A percentile compares a stretch with the other conserved stretches of the same genome.
phyloP scores from a whole-genome alignment of 2,888 invertebrate genomes.

The Halictus ligatus region DNA sequence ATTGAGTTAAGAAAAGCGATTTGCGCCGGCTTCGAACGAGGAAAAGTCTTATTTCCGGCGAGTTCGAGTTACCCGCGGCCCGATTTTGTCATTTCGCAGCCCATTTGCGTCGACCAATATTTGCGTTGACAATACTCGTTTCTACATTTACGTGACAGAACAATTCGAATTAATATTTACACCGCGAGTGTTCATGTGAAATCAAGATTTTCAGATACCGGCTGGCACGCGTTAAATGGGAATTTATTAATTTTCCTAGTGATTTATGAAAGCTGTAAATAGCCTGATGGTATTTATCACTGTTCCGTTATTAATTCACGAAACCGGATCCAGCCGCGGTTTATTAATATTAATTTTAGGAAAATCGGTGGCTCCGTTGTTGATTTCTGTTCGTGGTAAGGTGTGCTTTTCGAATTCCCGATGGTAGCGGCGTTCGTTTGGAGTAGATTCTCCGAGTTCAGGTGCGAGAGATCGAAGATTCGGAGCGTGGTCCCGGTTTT shows the following conservation, averaged over 20 bases:
- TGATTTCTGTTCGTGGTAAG: no score
- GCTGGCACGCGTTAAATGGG: no score
- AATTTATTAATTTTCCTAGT: not conserved
- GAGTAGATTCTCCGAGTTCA: not conserved
- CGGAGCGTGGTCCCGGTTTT: conserved; percentile 5
- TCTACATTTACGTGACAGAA: not conserved
- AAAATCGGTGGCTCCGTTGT: not conserved
- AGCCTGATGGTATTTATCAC: not conserved
- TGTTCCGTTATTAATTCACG: not conserved
- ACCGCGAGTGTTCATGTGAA: no score
- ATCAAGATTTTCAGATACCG: no score
- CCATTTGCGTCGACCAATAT: not conserved
- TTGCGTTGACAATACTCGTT: not conserved
- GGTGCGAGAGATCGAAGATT: not conserved
- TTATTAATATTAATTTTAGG: not conserved
- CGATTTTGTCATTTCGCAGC: conserved; percentile 25
- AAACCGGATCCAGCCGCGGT: not conserved
- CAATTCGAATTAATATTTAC: no score
- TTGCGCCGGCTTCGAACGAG: conserved; percentile 55
- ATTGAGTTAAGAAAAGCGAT: conserved; percentile 75
- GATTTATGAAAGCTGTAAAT: no score
- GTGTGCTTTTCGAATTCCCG: no score
- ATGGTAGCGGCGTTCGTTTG: not conserved
- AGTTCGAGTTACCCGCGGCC: conserved; percentile 1
- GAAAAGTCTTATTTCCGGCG: conserved; percentile 54